A percentile compares a stretch with the other conserved stretches of the same genome.
These are phyloP conservation scores for Epinephelus moara DNA, from an alignment of 2,113 vertebrate genomes.

Conservation along the genomic window DNA sequence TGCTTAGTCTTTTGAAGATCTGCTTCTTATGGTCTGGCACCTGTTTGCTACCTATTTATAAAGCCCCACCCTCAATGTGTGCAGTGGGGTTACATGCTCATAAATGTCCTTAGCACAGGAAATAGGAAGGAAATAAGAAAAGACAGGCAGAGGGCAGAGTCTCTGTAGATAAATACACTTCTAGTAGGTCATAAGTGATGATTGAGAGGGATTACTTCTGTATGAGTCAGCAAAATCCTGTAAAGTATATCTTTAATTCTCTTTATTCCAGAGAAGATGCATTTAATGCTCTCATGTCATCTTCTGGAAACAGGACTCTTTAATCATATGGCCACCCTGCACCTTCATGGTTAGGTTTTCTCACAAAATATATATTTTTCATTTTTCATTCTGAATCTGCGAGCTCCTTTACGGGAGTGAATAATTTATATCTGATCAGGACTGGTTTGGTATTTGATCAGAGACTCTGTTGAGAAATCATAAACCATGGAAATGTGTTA, in stretches of 20 bases:
- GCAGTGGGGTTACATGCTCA: no score
- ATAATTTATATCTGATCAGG: constrained; percentile 5
- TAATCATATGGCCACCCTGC: constrained; percentile 28
- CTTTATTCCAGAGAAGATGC: neutral
- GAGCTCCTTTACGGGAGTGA: constrained; percentile 10
- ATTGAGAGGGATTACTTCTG: no score
- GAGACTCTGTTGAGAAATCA: constrained; percentile 18
- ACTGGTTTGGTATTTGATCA: constrained; percentile 39
- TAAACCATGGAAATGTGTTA: constrained; percentile 17
- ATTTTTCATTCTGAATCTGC: neutral
- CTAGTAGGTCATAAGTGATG: no score
- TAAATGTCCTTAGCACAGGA: no score
- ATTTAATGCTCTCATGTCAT: constrained; percentile 6
- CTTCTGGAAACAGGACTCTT: constrained; percentile 8
- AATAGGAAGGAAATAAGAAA: no score
- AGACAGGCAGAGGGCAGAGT: no score
- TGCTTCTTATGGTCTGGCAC: no score
- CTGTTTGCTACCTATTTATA: no score
- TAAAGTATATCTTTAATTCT: neutral
- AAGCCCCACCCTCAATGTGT: no score
- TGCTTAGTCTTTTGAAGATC: no score
- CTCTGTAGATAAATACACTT: no score
- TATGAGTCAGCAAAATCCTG: no score
- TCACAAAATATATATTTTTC: constrained; percentile 27
- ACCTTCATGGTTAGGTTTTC: neutral